Percentiles rank a stretch among this genome's conserved stretches.
Conservation (phyloP, 2,113 vertebrate genomes). For the Eleginops maclovinus region DNA sequence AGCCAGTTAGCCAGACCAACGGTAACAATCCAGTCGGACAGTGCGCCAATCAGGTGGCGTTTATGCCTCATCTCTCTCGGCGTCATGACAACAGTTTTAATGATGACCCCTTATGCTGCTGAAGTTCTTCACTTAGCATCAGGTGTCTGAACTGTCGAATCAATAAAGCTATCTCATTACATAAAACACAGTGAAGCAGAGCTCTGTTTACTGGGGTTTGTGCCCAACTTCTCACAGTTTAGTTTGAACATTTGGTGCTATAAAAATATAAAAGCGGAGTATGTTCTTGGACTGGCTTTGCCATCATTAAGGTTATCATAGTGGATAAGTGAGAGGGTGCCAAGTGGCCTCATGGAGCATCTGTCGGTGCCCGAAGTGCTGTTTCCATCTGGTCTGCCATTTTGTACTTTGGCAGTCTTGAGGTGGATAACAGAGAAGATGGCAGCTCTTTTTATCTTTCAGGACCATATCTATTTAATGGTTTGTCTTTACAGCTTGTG, state of each 20-base stretch:
- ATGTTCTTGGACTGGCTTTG: slow-evolving; percentile 14
- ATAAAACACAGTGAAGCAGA: background rate
- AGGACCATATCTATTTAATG: background rate
- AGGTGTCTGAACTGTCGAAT: slow-evolving; percentile 54
- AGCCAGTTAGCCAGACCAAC: slow-evolving; percentile 34
- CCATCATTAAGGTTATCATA: slow-evolving; percentile 30
- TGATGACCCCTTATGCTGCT: slow-evolving; percentile 36
- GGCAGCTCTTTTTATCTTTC: slow-evolving; percentile 31
- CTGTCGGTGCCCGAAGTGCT: slow-evolving; percentile 59
- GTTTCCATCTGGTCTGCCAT: slow-evolving; percentile 66
- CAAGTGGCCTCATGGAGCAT: slow-evolving; percentile 61
- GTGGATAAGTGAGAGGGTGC: slow-evolving; percentile 36
- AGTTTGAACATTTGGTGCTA: background rate
- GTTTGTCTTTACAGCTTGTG: background rate
- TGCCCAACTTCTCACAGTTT: background rate
- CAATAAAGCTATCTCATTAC: slow-evolving; percentile 53
- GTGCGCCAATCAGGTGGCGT: background rate
- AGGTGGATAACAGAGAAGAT: slow-evolving; percentile 52
- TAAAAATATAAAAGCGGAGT: slow-evolving; percentile 1
- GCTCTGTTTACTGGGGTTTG: slow-evolving; percentile 11
- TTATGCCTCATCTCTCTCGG: slow-evolving; percentile 23
- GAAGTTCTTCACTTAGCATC: slow-evolving; percentile 59
- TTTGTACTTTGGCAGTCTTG: slow-evolving; percentile 59
- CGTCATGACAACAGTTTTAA: slow-evolving; percentile 11
- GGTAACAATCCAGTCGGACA: slow-evolving; percentile 3